Conservation (phyloP, 2,888 invertebrate species). For the Cataglyphis rosenhaueri region DNA sequence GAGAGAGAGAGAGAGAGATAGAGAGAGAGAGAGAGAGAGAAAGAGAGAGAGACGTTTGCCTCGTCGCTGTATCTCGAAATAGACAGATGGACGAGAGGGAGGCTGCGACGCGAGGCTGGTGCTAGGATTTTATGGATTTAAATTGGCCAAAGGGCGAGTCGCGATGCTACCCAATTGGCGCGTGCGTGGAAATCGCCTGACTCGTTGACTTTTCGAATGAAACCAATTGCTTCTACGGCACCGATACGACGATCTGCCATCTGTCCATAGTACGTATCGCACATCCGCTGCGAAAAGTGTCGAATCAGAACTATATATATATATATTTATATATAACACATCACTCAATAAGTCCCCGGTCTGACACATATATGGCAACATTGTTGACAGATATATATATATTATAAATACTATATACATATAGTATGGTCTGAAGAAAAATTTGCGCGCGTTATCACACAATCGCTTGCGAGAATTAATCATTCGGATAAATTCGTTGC, state of each 20-base stretch:
- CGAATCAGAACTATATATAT: constrained; percentile 13
- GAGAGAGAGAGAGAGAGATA: too few species aligned
- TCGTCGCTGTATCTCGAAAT: constrained; percentile 60
- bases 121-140: constrained; percentile 67
- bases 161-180: constrained; percentile 50
- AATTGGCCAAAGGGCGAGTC: constrained; percentile 65
- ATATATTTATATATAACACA: too few species aligned
- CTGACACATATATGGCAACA: too few species aligned
- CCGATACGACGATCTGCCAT: constrained; percentile 30
- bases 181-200: constrained; percentile 20
- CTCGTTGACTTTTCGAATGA: constrained; percentile 55
- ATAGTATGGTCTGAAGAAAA: background rate
- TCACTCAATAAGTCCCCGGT: too few species aligned
- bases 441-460: background rate
- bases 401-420: background rate
- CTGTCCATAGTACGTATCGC: constrained; percentile 33
- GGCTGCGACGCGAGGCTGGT: constrained; percentile 10
- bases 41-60: constrained; percentile 12
- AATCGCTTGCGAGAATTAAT: background rate
- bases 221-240: constrained; percentile 49
- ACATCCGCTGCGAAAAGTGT: constrained; percentile 29
- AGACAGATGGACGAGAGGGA: constrained; percentile 48
- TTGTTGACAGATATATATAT: too few species aligned
- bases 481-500: background rate
- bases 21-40: too few species aligned